Base-by-base conservation (phyloP, 2,113 vertebrate species). In the Hydrolagus affinis region DNA sequence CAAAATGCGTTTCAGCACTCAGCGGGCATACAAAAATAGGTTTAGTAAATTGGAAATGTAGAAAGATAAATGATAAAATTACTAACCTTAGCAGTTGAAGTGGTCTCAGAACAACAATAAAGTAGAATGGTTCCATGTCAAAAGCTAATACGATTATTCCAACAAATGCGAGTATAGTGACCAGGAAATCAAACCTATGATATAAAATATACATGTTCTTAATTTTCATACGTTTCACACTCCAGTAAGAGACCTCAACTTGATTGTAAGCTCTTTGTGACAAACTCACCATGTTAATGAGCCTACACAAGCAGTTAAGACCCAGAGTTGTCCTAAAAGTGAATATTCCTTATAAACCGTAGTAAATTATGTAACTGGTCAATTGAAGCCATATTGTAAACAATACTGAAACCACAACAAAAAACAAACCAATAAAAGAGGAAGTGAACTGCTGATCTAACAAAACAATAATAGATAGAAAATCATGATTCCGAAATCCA, bases 51-150 rank as follows among this genome's bases (percentile, higher is more conserved):
- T 80, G 25, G 62, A 23, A 83, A 32, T 4, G 23, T 0, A 56
- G 32, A 75, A 30, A 32, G 60, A 83, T 83, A 64, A 62, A 62
- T 28, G 30, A 11, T 83, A 28, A 30, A 7, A 28, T 83, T 83
- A 25, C 83, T 92, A 88, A 98, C 98, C 98, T 95, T 74, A 99
- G 95, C 80, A 99, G 93, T 93, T 99, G 98, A 17, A 99, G 89
- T 0, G 96, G 97, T 12, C 97, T 90, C 76, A 99, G 94, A 77
- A 99, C 95, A 75, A 99, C 96, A 0, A 99, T 96, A 87, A 99
- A 99, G 89, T 99, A 99, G 90, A 99, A 99, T 0, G 98, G 97
- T 87, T 97, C 94, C 96, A 97, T 98, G 86, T 98, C 86, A 66
- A 99, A 97, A 0, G 95, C 95, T 85, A 98, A 89, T 0, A 95